Evolutionary conservation across 2,888 invertebrate genomes (phyloP).

Genomic region (Penaeus monodon): DNA sequence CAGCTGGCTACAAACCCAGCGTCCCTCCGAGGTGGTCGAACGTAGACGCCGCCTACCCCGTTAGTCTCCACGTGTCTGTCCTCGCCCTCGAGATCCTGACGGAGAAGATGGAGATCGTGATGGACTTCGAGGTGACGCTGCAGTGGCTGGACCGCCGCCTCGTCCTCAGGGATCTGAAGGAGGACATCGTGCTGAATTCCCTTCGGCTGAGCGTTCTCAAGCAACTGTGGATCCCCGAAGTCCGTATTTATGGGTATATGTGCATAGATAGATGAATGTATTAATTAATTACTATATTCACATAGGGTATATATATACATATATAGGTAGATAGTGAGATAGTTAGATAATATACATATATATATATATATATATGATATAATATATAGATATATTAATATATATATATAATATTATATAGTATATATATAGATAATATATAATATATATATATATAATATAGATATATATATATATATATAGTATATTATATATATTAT

Average conservation of each 20-base stretch:
- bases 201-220: not conserved
- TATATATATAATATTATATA: too few relatives aligned
- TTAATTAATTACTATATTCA: too few relatives aligned
- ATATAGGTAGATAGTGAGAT: too few relatives aligned
- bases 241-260: not conserved
- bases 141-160: constrained; percentile 26
- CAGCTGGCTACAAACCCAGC: constrained; percentile 25
- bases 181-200: constrained; percentile 6
- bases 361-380: too few relatives aligned
- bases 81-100: constrained; percentile 37
- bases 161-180: constrained; percentile 8
- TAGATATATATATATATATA: too few relatives aligned
- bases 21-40: constrained; percentile 6
- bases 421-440: too few relatives aligned
- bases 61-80: constrained; percentile 19
- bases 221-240: constrained; percentile 2
- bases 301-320: too few relatives aligned
- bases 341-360: too few relatives aligned
- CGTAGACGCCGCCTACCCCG: not conserved
- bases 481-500: too few relatives aligned
- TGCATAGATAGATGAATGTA: too few relatives aligned
- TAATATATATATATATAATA: too few relatives aligned
- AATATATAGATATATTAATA: too few relatives aligned
- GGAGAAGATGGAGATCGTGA: constrained; percentile 28
- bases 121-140: constrained; percentile 17